These are phyloP conservation scores for Raja brachyura DNA, from an alignment of 2,113 vertebrate species.

Conservation along the genomic window DNA sequence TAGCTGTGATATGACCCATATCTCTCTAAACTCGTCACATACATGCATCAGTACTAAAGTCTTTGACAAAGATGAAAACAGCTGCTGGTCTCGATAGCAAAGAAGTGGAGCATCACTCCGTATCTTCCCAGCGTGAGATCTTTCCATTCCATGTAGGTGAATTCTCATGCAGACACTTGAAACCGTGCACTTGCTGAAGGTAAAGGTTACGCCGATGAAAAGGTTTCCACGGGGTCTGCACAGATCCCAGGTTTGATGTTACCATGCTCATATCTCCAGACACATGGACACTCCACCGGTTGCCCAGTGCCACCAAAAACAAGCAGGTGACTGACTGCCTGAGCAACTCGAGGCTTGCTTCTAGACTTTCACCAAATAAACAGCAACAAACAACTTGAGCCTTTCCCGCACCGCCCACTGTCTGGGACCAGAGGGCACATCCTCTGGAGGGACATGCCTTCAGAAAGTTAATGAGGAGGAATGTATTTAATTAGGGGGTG, in stretches of 20 bases:
- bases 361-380: not conserved
- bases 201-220: not conserved
- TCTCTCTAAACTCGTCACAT: too few relatives aligned
- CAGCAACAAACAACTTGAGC: not conserved
- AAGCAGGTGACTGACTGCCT: not conserved
- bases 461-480: too few relatives aligned
- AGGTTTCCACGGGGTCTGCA: not conserved
- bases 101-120: not conserved
- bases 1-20: too few relatives aligned
- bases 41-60: too few relatives aligned
- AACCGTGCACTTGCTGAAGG: not conserved
- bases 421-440: too few relatives aligned
- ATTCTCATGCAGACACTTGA: not conserved
- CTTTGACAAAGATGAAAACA: not conserved
- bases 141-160: not conserved
- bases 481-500: too few relatives aligned
- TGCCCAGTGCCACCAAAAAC: not conserved
- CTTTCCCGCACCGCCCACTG: not conserved
- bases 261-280: not conserved
- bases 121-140: too few relatives aligned
- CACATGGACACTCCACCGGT: not conserved
- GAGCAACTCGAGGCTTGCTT: not conserved
- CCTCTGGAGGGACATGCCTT: too few relatives aligned
- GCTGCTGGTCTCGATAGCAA: not conserved
- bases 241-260: not conserved